A percentile compares a stretch with the other conserved stretches of the same genome.
phyloP scores from a whole-genome alignment of 2,888 invertebrate genomes.

The Leuctra nigra region DNA sequence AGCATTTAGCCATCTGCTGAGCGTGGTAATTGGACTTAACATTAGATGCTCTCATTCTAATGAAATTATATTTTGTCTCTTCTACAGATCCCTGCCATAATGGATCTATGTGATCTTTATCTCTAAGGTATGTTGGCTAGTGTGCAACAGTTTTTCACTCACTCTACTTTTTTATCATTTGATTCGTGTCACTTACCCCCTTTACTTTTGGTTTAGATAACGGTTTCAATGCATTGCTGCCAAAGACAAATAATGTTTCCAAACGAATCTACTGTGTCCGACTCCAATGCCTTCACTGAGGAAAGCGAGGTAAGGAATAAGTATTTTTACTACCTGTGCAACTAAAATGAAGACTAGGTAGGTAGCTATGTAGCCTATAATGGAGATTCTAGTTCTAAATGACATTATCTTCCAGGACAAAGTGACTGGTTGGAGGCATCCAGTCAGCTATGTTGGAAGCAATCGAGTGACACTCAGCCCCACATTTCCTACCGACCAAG shows the following conservation, averaged over 20 bases:
- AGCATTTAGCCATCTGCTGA: no score
- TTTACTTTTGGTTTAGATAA: no score
- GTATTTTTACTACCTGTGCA: no score
- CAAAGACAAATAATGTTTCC: slow-evolving; percentile 49
- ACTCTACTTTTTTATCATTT: no score
- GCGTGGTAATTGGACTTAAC: background rate
- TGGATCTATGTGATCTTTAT: slow-evolving; percentile 36
- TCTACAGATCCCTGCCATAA: slow-evolving; percentile 44
- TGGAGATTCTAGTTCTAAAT: no score
- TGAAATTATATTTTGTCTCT: slow-evolving; percentile 25
- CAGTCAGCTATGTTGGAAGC: background rate
- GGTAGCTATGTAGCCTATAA: no score
- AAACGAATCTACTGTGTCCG: slow-evolving; percentile 48
- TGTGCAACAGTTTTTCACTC: no score
- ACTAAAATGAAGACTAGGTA: no score
- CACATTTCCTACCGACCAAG: slow-evolving; percentile 35
- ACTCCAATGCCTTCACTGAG: slow-evolving; percentile 49
- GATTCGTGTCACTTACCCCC: no score
- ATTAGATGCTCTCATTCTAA: background rate
- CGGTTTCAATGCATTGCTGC: slow-evolving; percentile 46
- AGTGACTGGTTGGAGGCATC: slow-evolving; percentile 11
- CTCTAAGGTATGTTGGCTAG: slow-evolving; percentile 33
- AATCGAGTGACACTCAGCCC: slow-evolving; percentile 29
- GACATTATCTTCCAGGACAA: background rate
- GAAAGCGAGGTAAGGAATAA: slow-evolving; percentile 45